Percentiles rank a stretch among this genome's conserved stretches.
phyloP scores from a whole-genome alignment of 2,797 vertebrate genomes.

The Masticophis lateralis region DNA sequence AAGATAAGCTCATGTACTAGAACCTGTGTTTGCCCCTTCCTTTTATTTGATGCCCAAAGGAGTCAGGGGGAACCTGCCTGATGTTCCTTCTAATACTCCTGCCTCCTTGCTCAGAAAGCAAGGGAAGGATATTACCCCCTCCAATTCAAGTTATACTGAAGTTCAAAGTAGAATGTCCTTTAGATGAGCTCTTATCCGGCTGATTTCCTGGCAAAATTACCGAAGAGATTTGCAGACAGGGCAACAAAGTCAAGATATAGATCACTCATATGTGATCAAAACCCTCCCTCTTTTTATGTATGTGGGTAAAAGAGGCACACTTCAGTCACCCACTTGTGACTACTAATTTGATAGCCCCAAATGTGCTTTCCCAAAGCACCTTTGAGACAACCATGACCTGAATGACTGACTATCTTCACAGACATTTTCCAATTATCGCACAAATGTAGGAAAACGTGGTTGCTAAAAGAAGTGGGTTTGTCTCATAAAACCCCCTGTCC shows the following conservation, averaged over 20 bases:
- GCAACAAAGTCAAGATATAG: background rate
- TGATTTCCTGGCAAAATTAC: slow-evolving; percentile 61
- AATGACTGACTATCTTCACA: no score
- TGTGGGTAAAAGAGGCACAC: background rate
- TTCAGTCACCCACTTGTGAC: background rate
- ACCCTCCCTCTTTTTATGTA: background rate
- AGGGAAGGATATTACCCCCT: background rate
- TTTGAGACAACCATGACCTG: no score
- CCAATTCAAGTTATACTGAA: background rate
- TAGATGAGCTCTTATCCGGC: no score
- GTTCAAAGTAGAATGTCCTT: no score
- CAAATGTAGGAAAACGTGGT: slow-evolving; percentile 42
- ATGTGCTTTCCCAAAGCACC: no score
- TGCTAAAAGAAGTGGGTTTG: slow-evolving; percentile 38
- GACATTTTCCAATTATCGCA: background rate
- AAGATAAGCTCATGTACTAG: background rate
- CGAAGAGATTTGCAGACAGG: slow-evolving; percentile 58
- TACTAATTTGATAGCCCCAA: no score
- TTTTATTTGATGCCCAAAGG: background rate
- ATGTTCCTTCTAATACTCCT: background rate
- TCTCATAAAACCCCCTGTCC: slow-evolving; percentile 19
- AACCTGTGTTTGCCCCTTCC: background rate
- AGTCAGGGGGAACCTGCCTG: background rate
- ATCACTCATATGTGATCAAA: background rate
- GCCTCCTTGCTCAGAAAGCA: no score